phyloP scores from a whole-genome alignment of 2,888 invertebrate species.

The Phaedon cochleariae region DNA sequence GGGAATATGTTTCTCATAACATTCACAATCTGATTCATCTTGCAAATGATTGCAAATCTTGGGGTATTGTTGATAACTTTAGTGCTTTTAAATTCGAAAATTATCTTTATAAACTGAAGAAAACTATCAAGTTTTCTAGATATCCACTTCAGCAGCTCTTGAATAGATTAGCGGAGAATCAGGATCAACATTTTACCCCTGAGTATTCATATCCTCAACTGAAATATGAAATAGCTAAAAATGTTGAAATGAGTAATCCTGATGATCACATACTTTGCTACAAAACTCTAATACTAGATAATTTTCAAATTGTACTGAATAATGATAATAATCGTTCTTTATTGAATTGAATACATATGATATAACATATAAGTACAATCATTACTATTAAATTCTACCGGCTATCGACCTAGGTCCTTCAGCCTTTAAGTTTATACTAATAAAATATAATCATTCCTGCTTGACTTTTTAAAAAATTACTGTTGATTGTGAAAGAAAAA shows the following conservation, averaged over 20 bases:
- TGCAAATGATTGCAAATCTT: slow-evolving; percentile 23
- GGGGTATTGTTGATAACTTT: slow-evolving; percentile 27
- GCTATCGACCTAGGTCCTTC: too few relatives aligned
- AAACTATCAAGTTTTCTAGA: slow-evolving; percentile 16
- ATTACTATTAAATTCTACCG: too few relatives aligned
- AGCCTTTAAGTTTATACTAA: too few relatives aligned
- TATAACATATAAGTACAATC: too few relatives aligned
- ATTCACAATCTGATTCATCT: slow-evolving; percentile 29
- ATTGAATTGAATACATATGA: too few relatives aligned
- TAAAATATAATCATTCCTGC: too few relatives aligned
- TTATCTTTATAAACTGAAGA: slow-evolving; percentile 22
- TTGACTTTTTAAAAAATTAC: too few relatives aligned
- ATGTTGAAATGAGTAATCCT: not conserved
- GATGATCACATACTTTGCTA: slow-evolving; percentile 6
- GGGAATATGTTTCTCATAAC: too few relatives aligned
- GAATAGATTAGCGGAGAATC: slow-evolving; percentile 12
- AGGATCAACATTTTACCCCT: slow-evolving; percentile 15
- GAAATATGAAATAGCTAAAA: not conserved
- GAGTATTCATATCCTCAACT: not conserved
- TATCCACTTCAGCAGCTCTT: slow-evolving; percentile 16
- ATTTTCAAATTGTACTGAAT: not conserved
- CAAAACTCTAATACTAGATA: not conserved
- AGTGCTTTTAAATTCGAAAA: slow-evolving; percentile 34
- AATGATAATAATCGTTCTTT: too few relatives aligned
- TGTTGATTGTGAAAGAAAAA: too few relatives aligned